Percentiles rank a stretch among this genome's conserved stretches.
Evolutionary conservation across 1,140 invertebrate species (phyloP).

Genomic region (Eupeodes corollae): DNA sequence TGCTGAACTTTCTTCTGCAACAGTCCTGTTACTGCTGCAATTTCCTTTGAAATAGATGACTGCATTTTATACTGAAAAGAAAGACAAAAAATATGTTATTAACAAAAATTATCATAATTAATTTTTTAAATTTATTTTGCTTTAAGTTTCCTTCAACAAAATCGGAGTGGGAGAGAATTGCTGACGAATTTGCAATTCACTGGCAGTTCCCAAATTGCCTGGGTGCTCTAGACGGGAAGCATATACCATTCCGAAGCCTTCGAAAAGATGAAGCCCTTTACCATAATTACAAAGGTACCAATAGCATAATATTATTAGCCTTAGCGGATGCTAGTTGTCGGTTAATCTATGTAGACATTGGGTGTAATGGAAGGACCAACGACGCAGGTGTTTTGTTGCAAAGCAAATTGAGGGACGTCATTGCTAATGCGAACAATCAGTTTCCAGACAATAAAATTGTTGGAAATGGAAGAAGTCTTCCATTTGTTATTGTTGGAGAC

Average conservation of each 20-base stretch:
- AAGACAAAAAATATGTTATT: too few species aligned
- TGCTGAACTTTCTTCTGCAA: too few species aligned
- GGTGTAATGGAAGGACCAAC: background rate
- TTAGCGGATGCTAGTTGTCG: background rate
- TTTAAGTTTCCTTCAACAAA: background rate
- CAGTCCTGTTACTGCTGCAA: too few species aligned
- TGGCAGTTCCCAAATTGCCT: conserved; percentile 4
- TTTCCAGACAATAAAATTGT: background rate
- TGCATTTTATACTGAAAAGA: too few species aligned
- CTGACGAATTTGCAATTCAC: background rate
- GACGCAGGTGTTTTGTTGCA: background rate
- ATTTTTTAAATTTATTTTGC: too few species aligned
- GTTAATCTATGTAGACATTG: background rate
- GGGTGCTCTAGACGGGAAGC: conserved; percentile 29
- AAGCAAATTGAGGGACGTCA: background rate
- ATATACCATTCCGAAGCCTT: conserved; percentile 16
- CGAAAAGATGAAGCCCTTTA: conserved; percentile 26
- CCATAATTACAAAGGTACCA: conserved; percentile 38
- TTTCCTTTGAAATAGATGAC: too few species aligned
- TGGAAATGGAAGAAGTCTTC: background rate
- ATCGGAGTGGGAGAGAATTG: background rate
- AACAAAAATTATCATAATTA: too few species aligned
- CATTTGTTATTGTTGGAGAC: background rate
- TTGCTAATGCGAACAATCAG: background rate
- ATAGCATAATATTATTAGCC: conserved; percentile 37